Evolutionary conservation across 2,113 vertebrate genomes (phyloP), one percentile per base, ranked within the genome.

Genomic region (Pluvianellus socialis): DNA sequence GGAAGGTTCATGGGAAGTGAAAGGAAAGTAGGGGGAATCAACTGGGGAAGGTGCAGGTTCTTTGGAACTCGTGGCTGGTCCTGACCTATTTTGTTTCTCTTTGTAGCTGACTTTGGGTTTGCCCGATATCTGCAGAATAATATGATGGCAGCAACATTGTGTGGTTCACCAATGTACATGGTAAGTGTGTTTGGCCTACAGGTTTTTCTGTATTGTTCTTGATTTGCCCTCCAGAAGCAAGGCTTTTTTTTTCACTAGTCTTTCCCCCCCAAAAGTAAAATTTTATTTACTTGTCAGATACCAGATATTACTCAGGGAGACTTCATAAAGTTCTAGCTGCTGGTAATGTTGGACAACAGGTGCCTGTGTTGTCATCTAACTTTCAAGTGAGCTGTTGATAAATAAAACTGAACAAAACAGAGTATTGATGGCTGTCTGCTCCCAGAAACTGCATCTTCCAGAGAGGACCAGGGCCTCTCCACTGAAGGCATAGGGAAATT

Each of bases 151-250:
- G 99, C 99, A 67, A 99, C 99, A 0, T 95, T 99, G 65, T 99
- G 99, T 63, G 99, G 99, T 47, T 99, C 99, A 66, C 99, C 99
- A 26, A 99, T 99, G 99, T 99, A 99, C 94, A 99, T 99, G 99
- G 99, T 99, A 97, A 98, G 98, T 97, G 44, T 45, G 30, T 9
- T 94, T 87, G 55, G 42, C 44, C 27, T 58, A 2, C 24, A 22
- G 10, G 7, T 24, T 74, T 82, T 62, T 56, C 61, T 82, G 20
- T 68, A 5, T 32, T 56, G 23, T n/a, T 84, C 20, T 45, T 88
- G 12, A 76, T 72, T 55, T 66, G 6, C 5, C 26, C 49, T 19
- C 6, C 9, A 49, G 45, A 84, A 87, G 17, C 33, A 56, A 86
- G 50, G 17, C 44, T 81, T 88, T 7, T n/a, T 77, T 93, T 80